Evolutionary conservation across 2,797 vertebrate species (phyloP), one percentile per base, ranked within the genome.

Genomic region (Gadopsis bispinosus): DNA sequence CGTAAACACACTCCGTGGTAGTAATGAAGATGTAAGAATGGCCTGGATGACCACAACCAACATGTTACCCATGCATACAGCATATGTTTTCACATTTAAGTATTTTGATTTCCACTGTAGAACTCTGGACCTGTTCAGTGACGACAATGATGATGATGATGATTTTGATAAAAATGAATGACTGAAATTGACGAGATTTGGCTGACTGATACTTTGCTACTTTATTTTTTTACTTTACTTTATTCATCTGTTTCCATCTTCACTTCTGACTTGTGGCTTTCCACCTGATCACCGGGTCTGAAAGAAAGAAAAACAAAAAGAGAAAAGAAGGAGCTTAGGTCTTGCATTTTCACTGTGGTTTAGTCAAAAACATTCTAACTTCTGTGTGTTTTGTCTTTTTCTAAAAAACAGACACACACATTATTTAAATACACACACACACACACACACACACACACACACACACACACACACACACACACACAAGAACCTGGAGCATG

Each of bases 221-320:
- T 84, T 80, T 7, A 41, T 63, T 35, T 73, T 43, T 60, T 69
- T 39, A 65, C 20, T 64, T 35, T 63, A 26, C 63, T 74, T 43
- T 14, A 51, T 79, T 70, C 17, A 37, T 79, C 72, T 56, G 22
- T 78, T 53, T 78, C 45, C 65, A 35, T 72, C 74, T 75, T 55
- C 58, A 76, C 54, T 53, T 84, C 35, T 70, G 59, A 56, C 39
- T 37, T 26, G 73, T 53, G 56, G 68, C 56, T 78, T 86, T 73
- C 68, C 48, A 81, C 69, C 79, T 77, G 79, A 83, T 83, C 64
- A 35, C 73, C 77, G 87, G 80, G 54, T 89, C 91, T 94, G 89
- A 80, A 87, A 87, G 62, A 73, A 0, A 83, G 29, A 64, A 11
- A 64, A 20, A 79, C 17, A 31, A 20, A 39, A 13, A 73, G 4